A percentile compares a stretch with the other conserved stretches of the same genome.
Evolutionary conservation across 2,113 vertebrate genomes (phyloP).

Genomic region (Catharus minimus): DNA sequence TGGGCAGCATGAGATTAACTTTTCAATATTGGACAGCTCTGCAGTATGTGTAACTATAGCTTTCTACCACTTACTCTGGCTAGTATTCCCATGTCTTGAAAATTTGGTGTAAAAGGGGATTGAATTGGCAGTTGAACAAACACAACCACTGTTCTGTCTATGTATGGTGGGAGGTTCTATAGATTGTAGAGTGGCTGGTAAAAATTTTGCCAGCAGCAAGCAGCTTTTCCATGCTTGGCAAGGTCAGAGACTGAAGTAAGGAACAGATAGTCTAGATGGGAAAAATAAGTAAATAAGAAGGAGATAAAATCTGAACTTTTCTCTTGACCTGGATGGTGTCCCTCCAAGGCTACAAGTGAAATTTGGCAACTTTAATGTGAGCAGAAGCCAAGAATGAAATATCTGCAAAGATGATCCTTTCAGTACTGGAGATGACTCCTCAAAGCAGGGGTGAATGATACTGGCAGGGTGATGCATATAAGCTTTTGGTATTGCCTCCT

Average conservation of each 20-base stretch:
- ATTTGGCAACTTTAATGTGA: not conserved
- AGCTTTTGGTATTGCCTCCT: not conserved
- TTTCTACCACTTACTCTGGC: not conserved
- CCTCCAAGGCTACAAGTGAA: not conserved
- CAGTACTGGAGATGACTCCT: not conserved
- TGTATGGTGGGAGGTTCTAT: not conserved
- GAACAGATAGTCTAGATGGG: not conserved
- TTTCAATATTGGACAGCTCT: not conserved
- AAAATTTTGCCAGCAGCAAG: not conserved
- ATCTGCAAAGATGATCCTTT: not conserved
- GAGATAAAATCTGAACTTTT: not conserved
- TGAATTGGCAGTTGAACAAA: not conserved
- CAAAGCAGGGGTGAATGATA: not conserved
- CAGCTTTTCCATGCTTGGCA: not conserved
- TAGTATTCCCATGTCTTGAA: not conserved
- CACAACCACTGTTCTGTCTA: rapidly evolving
- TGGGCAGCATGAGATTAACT: not conserved
- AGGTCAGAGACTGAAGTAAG: not conserved
- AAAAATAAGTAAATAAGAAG: not conserved
- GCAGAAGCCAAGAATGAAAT: not conserved
- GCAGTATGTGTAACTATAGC: not conserved
- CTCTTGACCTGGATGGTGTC: not conserved
- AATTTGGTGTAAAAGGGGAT: not conserved
- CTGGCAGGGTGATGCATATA: not conserved
- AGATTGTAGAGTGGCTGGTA: not conserved